A percentile compares a stretch with the other conserved stretches of the same genome.
These are phyloP conservation scores for Drosophila testacea DNA, from an alignment of 2,888 invertebrate genomes.

Conservation along the genomic window DNA sequence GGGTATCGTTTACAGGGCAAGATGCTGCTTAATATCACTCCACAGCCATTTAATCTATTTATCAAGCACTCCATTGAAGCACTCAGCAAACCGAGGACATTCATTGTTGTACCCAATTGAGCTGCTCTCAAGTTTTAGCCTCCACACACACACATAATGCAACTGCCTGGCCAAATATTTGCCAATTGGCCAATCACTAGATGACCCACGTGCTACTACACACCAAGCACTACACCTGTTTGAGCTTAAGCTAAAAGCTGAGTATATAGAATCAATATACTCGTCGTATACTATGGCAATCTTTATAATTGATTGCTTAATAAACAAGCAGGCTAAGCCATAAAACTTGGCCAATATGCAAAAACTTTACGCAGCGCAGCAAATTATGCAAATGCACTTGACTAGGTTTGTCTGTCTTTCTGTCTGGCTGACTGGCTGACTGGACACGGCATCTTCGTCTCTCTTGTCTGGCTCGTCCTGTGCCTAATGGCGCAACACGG, in stretches of 20 bases:
- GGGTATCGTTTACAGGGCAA: constrained; percentile 52
- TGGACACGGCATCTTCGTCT: constrained; percentile 24
- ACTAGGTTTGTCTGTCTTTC: constrained; percentile 15
- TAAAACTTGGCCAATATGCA: constrained; percentile 67
- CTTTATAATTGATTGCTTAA: constrained; percentile 72
- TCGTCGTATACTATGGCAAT: constrained; percentile 21
- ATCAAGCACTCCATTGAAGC: constrained; percentile 68
- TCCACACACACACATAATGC: constrained; percentile 22
- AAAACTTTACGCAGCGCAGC: constrained; percentile 62
- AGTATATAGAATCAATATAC: constrained; percentile 56
- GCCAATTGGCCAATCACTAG: constrained; percentile 24
- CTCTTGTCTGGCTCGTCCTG: constrained; percentile 27
- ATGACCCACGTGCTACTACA: constrained; percentile 24
- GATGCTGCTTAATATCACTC: constrained; percentile 44
- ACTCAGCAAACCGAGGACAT: constrained; percentile 42
- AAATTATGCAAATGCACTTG: constrained; percentile 77
- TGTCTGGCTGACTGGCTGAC: constrained; percentile 12
- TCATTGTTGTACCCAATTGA: constrained; percentile 23
- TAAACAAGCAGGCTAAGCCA: constrained; percentile 60
- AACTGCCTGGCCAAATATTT: constrained; percentile 53
- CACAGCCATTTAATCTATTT: constrained; percentile 67
- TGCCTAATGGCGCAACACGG: constrained; percentile 69
- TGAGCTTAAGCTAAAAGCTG: constrained; percentile 6
- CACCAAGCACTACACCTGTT: constrained; percentile 22
- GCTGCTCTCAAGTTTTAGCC: constrained; percentile 27